Conservation (phyloP, 1,140 invertebrate genomes). For the Harlomillsia oculata region DNA sequence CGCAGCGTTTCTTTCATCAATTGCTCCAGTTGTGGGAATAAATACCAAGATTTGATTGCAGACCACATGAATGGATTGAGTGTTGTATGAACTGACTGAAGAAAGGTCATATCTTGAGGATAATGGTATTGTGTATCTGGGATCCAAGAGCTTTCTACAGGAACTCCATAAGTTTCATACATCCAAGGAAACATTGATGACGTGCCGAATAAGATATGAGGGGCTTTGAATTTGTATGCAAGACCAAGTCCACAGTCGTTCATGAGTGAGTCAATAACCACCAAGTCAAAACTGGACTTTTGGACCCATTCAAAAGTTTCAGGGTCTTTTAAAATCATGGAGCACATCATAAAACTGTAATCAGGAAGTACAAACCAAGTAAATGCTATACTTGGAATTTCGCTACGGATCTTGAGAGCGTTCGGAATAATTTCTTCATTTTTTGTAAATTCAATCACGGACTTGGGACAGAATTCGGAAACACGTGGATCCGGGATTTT, state of each 20-base stretch:
- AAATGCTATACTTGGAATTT: neutral
- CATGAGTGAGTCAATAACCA: slow-evolving; percentile 63
- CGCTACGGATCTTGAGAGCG: neutral
- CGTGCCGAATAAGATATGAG: slow-evolving; percentile 1
- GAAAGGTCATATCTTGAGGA: neutral
- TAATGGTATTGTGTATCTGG: neutral
- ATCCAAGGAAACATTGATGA: neutral
- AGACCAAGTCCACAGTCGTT: slow-evolving; percentile 65
- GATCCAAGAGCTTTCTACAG: slow-evolving; percentile 16
- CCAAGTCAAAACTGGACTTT: slow-evolving; percentile 48
- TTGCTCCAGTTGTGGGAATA: slow-evolving; percentile 7
- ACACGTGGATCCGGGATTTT: slow-evolving; percentile 9
- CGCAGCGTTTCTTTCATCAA: slow-evolving; percentile 4
- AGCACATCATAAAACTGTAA: neutral
- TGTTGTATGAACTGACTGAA: slow-evolving; percentile 6
- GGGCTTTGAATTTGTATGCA: slow-evolving; percentile 51
- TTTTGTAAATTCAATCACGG: neutral
- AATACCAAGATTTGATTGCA: neutral
- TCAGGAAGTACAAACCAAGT: neutral
- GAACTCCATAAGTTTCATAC: slow-evolving; percentile 14
- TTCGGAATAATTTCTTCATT: neutral
- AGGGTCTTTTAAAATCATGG: slow-evolving; percentile 2
- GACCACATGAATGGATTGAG: slow-evolving; percentile 10
- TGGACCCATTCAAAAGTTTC: slow-evolving; percentile 2
- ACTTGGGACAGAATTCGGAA: slow-evolving; percentile 1